Conservation (phyloP, 2,888 invertebrate genomes). For the Hyles lineata region DNA sequence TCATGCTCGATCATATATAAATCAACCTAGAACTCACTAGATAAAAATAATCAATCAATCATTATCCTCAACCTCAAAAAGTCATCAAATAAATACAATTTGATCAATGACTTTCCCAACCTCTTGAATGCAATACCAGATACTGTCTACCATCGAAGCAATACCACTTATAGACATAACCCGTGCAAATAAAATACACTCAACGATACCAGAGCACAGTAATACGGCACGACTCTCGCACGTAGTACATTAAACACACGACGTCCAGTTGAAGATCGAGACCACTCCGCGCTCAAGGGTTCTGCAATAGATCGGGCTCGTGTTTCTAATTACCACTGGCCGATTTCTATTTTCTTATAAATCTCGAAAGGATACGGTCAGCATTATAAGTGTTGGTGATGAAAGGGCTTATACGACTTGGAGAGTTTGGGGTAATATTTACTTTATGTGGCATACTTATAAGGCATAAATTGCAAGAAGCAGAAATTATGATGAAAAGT, state of each 20-base stretch:
- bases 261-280: slow-evolving; percentile 19
- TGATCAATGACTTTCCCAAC: background rate
- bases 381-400: background rate
- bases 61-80: too few species aligned
- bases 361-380: slow-evolving; percentile 6
- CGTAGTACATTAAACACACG: slow-evolving; percentile 43
- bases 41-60: too few species aligned
- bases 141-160: background rate
- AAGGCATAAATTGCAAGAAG: too few species aligned
- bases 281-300: slow-evolving; percentile 33
- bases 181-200: slow-evolving; percentile 27
- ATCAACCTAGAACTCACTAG: too few species aligned
- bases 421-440: too few species aligned
- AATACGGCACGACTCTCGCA: slow-evolving; percentile 21
- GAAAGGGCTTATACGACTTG: too few species aligned
- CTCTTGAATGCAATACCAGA: background rate
- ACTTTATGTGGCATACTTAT: too few species aligned
- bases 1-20: too few species aligned
- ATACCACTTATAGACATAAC: slow-evolving; percentile 8
- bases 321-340: slow-evolving; percentile 38
- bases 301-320: slow-evolving; percentile 41
- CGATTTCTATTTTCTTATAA: slow-evolving; percentile 23
- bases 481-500: too few species aligned
- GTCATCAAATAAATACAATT: background rate
- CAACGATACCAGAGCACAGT: background rate